These are phyloP conservation scores for Drosophila setosimentum DNA, from an alignment of 2,888 invertebrate species.

Conservation along the genomic window DNA sequence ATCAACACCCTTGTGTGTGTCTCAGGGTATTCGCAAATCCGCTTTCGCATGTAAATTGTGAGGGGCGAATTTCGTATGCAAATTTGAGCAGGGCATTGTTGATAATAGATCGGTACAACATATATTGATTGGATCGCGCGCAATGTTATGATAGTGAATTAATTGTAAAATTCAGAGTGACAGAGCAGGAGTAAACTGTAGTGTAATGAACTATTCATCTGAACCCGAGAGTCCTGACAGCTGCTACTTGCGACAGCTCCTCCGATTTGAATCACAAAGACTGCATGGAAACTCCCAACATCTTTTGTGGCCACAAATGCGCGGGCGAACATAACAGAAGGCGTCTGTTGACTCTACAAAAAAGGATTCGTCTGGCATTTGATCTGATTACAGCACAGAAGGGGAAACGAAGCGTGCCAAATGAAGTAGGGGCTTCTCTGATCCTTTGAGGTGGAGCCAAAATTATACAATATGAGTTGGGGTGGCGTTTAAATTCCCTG, in stretches of 20 bases:
- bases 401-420: conserved; percentile 18
- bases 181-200: conserved; percentile 10
- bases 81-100: conserved; percentile 16
- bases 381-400: conserved; percentile 36
- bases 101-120: not conserved
- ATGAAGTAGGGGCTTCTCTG: not conserved
- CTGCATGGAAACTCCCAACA: conserved; percentile 36
- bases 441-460: conserved; percentile 44
- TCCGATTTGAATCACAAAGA: conserved; percentile 47
- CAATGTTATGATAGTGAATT: conserved; percentile 51
- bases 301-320: conserved; percentile 64
- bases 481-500: conserved; percentile 28
- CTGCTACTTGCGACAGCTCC: conserved; percentile 40
- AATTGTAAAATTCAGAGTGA: conserved; percentile 41
- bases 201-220: conserved; percentile 18
- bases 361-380: conserved; percentile 57
- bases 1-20: conserved; percentile 65
- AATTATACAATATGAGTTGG: not conserved
- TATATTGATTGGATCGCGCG: conserved; percentile 10
- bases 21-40: conserved; percentile 28
- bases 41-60: conserved; percentile 48
- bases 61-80: conserved; percentile 34
- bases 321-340: conserved; percentile 52
- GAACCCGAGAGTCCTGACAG: conserved; percentile 22
- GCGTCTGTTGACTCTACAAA: conserved; percentile 38